phyloP scores from a whole-genome alignment of 2,797 vertebrate genomes.

The Melanotaenia parkinsoni region DNA sequence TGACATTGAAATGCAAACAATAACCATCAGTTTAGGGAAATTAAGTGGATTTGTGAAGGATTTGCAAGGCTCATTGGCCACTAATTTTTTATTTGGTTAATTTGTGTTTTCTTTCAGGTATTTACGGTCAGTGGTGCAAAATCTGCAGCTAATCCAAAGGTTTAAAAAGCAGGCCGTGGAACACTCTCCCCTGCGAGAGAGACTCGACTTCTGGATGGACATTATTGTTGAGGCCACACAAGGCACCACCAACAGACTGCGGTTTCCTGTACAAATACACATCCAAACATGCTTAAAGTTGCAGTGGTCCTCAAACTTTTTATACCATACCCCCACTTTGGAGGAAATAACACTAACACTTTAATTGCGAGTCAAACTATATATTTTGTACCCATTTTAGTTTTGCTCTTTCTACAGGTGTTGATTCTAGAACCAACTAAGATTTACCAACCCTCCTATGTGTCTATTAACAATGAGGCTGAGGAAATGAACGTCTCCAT shows the following conservation, averaged over 20 bases:
- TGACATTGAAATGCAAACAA: neutral
- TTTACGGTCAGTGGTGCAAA: conserved; percentile 93
- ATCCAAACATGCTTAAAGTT: neutral
- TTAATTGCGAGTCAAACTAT: neutral
- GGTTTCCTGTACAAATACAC: conserved; percentile 89
- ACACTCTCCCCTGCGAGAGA: conserved; percentile 89
- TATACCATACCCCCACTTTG: no score
- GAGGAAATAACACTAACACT: neutral
- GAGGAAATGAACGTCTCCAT: conserved; percentile 94
- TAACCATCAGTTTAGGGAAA: neutral
- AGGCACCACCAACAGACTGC: conserved; percentile 87
- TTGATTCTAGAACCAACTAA: conserved; percentile 94
- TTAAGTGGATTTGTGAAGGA: neutral
- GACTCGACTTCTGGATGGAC: conserved; percentile 97
- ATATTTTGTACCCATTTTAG: neutral
- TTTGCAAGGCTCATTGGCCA: neutral
- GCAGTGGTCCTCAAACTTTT: no score
- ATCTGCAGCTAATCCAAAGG: conserved; percentile 91
- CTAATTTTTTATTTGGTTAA: neutral
- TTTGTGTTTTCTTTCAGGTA: conserved; percentile 83
- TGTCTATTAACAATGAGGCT: conserved; percentile 93
- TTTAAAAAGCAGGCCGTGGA: conserved; percentile 91
- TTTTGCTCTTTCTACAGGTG: conserved; percentile 80
- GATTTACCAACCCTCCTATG: conserved; percentile 93
- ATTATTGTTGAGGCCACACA: conserved; percentile 96